A percentile compares a stretch with the other conserved stretches of the same genome.
Conservation (phyloP, 1,140 invertebrate genomes). For the Drosophila persimilis region DNA sequence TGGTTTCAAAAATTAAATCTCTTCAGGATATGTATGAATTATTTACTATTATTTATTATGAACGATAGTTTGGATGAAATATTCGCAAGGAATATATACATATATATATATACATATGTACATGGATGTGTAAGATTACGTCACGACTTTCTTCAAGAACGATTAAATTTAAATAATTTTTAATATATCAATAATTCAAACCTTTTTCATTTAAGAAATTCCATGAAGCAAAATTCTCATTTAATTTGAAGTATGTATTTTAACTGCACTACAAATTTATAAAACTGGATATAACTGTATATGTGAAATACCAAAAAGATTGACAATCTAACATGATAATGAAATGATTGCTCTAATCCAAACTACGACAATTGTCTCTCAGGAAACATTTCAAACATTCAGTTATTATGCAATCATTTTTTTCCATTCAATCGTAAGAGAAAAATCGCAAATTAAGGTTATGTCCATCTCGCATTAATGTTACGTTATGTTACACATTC, state of each 20-base stretch:
- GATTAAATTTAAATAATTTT: too few relatives aligned
- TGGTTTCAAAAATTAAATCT: background rate
- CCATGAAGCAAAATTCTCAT: too few relatives aligned
- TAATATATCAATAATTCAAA: too few relatives aligned
- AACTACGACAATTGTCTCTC: background rate
- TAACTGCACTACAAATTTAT: background rate
- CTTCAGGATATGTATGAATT: background rate
- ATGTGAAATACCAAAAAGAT: too few relatives aligned
- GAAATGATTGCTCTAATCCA: too few relatives aligned
- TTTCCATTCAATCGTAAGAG: conserved; percentile 17
- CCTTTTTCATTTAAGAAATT: too few relatives aligned
- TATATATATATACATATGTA: too few relatives aligned
- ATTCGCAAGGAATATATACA: too few relatives aligned
- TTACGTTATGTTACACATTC: background rate
- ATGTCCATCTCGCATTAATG: conserved; percentile 10
- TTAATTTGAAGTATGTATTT: background rate
- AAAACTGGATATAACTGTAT: background rate
- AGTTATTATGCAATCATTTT: conserved; percentile 35
- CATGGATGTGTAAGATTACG: too few relatives aligned
- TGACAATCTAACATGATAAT: too few relatives aligned
- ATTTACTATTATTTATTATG: too few relatives aligned
- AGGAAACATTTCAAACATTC: conserved; percentile 3
- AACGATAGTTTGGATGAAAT: too few relatives aligned
- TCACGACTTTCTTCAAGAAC: background rate
- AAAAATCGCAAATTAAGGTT: conserved; percentile 17